Conservation (phyloP, 2,797 vertebrate genomes). For the Calcarius lapponicus region DNA sequence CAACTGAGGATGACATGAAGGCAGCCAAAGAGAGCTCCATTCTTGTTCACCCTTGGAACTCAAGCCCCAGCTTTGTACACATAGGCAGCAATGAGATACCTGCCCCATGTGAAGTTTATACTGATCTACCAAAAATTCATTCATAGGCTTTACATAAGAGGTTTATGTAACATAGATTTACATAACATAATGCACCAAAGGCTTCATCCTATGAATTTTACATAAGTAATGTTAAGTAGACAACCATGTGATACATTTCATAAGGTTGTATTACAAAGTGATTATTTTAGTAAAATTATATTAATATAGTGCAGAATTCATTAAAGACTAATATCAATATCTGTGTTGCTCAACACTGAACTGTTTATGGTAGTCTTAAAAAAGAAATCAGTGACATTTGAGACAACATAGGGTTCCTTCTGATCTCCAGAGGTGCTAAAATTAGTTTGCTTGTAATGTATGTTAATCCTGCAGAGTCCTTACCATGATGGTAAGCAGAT, state of each 20-base stretch:
- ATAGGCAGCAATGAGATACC: neutral
- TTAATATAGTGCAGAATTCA: neutral
- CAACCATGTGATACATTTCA: neutral
- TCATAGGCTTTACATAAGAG: neutral
- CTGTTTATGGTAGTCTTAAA: neutral
- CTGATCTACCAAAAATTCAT: neutral
- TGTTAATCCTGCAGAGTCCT: neutral
- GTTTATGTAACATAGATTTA: constrained; percentile 6
- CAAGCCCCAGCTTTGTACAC: neutral
- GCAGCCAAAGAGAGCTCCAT: neutral
- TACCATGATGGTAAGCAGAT: accelerated
- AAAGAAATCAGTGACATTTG: neutral
- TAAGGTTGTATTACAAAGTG: neutral
- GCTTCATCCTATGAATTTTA: neutral
- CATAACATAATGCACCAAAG: neutral
- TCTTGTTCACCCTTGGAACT: neutral
- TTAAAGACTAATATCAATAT: neutral
- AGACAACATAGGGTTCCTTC: neutral
- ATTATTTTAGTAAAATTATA: neutral
- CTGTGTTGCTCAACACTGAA: neutral
- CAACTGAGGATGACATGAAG: neutral
- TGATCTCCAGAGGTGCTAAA: neutral
- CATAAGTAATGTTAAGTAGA: neutral
- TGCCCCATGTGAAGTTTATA: neutral
- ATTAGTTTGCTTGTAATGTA: neutral